A percentile compares a stretch with the other conserved stretches of the same genome.
Evolutionary conservation across 2,888 invertebrate genomes (phyloP).

Genomic region (Sminthurides aquaticus): DNA sequence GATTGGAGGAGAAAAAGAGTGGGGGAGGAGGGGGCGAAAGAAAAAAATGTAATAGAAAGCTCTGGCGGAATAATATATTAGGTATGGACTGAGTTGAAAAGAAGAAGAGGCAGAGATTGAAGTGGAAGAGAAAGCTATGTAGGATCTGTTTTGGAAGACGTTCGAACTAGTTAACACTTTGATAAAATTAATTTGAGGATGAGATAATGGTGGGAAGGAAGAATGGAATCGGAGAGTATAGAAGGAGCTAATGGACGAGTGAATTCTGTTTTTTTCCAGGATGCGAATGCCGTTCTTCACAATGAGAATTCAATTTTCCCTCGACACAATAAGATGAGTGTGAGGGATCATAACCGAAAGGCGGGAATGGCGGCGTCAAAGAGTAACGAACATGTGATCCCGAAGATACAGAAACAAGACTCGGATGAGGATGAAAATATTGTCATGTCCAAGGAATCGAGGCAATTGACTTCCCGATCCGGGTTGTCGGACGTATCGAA

Average conservation of each 20-base stretch:
- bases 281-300: conserved; percentile 68
- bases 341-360: conserved; percentile 26
- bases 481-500: conserved; percentile 27
- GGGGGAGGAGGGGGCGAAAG: too few species aligned
- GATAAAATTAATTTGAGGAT: conserved; percentile 8
- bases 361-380: conserved; percentile 19
- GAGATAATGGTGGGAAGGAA: background rate
- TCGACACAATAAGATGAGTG: conserved; percentile 44
- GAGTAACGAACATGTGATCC: conserved; percentile 15
- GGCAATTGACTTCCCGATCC: conserved; percentile 23
- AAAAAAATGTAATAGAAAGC: too few species aligned
- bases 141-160: too few species aligned
- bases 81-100: too few species aligned
- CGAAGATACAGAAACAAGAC: conserved; percentile 19
- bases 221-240: background rate
- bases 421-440: conserved; percentile 40
- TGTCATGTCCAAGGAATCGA: conserved; percentile 25
- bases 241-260: background rate
- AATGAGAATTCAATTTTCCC: conserved; percentile 80
- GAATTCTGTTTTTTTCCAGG: conserved; percentile 10
- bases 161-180: too few species aligned
- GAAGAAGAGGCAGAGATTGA: too few species aligned
- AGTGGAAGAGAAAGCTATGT: too few species aligned
- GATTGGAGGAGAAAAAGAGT: too few species aligned
- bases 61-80: too few species aligned